Percentiles rank a stretch among this genome's conserved stretches.
Conservation (phyloP, 2,888 invertebrate genomes). For the Acrobeloides nanus region DNA sequence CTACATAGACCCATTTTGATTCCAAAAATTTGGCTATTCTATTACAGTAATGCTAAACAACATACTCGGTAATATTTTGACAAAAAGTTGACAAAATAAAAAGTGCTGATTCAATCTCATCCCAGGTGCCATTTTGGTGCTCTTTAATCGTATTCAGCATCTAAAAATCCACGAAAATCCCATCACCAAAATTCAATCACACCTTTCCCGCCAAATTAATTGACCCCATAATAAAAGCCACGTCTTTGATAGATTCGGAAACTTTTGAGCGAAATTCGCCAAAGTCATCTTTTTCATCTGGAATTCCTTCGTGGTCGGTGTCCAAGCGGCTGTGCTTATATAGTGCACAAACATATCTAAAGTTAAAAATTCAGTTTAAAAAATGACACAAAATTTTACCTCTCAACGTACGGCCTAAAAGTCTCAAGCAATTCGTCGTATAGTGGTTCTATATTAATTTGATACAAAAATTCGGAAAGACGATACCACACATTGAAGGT, state of each 20-base stretch:
- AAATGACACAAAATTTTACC: conserved; percentile 53
- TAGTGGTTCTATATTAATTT: conserved; percentile 72
- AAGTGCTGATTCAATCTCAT: conserved; percentile 82
- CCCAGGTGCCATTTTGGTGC: conserved; percentile 70
- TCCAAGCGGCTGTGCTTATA: conserved; percentile 92
- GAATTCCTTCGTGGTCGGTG: conserved; percentile 76
- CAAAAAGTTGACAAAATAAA: conserved; percentile 73
- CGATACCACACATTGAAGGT: conserved; percentile 96
- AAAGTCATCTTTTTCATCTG: conserved; percentile 75
- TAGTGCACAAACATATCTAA: conserved; percentile 61
- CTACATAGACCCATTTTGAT: conserved; percentile 14
- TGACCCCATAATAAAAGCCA: conserved; percentile 89
- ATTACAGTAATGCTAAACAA: conserved; percentile 15
- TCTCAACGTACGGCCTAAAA: conserved; percentile 82
- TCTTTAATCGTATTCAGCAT: conserved; percentile 63
- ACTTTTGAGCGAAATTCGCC: conserved; percentile 66
- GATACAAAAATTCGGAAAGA: conserved; percentile 84
- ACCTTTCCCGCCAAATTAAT: conserved; percentile 69
- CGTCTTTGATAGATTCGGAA: conserved; percentile 84
- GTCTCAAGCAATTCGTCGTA: conserved; percentile 52
- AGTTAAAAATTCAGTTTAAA: conserved; percentile 7
- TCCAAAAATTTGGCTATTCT: conserved; percentile 17
- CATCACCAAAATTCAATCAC: no score
- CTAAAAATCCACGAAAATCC: conserved; percentile 51
- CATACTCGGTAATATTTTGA: no score